These are phyloP conservation scores for Formicarius rufipectus DNA, from an alignment of 2,113 vertebrate genomes.

Conservation along the genomic window DNA sequence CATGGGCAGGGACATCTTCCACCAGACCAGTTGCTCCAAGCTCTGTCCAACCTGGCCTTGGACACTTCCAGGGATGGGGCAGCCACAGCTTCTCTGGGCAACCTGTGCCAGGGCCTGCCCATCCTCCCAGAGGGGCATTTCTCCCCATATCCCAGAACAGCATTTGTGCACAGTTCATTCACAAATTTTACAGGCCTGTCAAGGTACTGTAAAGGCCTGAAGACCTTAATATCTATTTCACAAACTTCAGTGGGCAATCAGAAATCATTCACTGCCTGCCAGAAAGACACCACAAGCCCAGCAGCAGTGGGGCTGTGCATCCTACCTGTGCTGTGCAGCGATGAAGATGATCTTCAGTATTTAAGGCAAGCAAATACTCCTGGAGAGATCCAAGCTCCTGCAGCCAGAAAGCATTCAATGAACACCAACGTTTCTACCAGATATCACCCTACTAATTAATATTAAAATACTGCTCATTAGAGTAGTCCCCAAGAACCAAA, in stretches of 20 bases:
- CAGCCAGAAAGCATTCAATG: conserved; percentile 11
- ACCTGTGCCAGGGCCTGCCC: neutral
- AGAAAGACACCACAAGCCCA: neutral
- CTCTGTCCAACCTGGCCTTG: neutral
- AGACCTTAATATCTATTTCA: neutral
- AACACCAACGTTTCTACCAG: neutral
- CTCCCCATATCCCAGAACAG: neutral
- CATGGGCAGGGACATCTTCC: neutral
- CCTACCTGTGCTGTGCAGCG: conserved; percentile 89
- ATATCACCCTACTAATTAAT: neutral
- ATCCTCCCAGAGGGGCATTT: neutral
- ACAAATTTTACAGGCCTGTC: neutral
- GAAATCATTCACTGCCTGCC: neutral
- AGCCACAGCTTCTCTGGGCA: neutral
- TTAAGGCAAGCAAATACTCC: conserved; percentile 93
- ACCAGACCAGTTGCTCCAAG: neutral
- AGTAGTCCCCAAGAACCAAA: neutral
- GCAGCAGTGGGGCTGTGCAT: neutral
- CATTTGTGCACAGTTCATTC: neutral
- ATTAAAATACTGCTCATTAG: neutral
- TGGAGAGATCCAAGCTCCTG: conserved; percentile 90
- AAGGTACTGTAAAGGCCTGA: neutral
- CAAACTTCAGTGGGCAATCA: neutral
- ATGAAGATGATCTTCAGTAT: conserved; percentile 91
- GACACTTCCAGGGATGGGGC: neutral